Evolutionary conservation across 1,140 invertebrate species (phyloP).

Genomic region (Antheraea mylitta): DNA sequence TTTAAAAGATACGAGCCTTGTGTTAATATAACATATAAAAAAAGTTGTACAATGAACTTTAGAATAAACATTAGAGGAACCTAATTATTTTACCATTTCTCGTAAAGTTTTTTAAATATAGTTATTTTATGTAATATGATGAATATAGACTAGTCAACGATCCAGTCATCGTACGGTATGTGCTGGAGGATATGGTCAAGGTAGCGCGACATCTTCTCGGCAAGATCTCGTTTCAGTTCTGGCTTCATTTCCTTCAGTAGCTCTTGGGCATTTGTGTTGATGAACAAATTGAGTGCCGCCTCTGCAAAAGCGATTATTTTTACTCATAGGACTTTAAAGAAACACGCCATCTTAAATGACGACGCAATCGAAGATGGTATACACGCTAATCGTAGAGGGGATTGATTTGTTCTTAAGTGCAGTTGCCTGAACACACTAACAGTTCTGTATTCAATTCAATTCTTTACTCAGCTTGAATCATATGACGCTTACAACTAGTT

Average conservation of each 20-base stretch:
- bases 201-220: slow-evolving; percentile 86
- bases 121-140: neutral
- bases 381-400: too few species aligned
- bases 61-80: neutral
- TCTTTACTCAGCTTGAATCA: too few species aligned
- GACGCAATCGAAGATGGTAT: too few species aligned
- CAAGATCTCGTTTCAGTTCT: slow-evolving; percentile 86
- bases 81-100: neutral
- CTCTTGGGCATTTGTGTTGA: slow-evolving; percentile 90
- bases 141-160: slow-evolving; percentile 52
- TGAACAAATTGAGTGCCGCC: slow-evolving; percentile 91
- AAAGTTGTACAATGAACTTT: too few species aligned
- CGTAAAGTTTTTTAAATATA: neutral
- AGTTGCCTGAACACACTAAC: too few species aligned
- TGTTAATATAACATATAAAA: too few species aligned
- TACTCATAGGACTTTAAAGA: neutral
- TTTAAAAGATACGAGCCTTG: too few species aligned
- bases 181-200: slow-evolving; percentile 86
- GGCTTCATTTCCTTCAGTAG: slow-evolving; percentile 92
- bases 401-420: too few species aligned
- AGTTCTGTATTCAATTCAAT: too few species aligned
- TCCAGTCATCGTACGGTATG: slow-evolving; percentile 89
- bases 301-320: slow-evolving; percentile 76
- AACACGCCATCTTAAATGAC: too few species aligned
- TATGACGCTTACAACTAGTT: too few species aligned